Base-by-base conservation (phyloP, 30 jellyfish, hydroid and myxozoan genomes). In the Aurelia sp. region DNA sequence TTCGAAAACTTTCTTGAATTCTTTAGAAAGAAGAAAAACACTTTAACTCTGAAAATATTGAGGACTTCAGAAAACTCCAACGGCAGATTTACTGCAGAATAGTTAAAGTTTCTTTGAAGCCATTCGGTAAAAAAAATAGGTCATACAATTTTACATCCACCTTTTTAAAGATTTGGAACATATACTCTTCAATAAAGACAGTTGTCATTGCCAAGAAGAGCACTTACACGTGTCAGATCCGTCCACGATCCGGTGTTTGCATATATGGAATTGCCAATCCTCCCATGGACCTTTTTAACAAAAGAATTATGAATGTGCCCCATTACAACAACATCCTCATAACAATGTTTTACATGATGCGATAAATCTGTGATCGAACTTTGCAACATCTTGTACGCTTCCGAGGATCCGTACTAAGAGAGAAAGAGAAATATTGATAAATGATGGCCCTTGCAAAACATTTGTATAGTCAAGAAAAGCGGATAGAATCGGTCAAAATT, bases 201-300 rank as follows among this genome's bases (percentile, higher is more conserved):
- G 13, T 6, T 16, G 55, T 19, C 30, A 61, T 61, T 61, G 20
- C 27, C 6, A n/a, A n/a, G 15, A 61, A 13, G 71, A 61, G 13
- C 52, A 73, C 85, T 73, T 31, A 73, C 85, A 18, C 57, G 6
- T 30, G 72, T n/a, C 37, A 73, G 58, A 31, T 50, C 85, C 5
- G 57, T 73, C 85, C 85, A 73, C 23, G 85, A 41, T 15, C 85
- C 85, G 15, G 85, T 33, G 47, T 73, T 73, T 13, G 85, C 85
- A 48, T 73, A 73, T 3, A 73, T 50, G 10, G 72, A 23, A 12
- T 73, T 73, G 19, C 85, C 85, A 44, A 44, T 31, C 20, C 51
- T 73, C 57, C 72, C 58, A 3, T 52, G 70, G 51, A 73, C 21
- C 52, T 47, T 73, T 44, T 47, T 57, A 50, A 50, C 33, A 13